Evolutionary conservation across 2,797 vertebrate genomes (phyloP).

Genomic region (Anomalospiza imberbis): DNA sequence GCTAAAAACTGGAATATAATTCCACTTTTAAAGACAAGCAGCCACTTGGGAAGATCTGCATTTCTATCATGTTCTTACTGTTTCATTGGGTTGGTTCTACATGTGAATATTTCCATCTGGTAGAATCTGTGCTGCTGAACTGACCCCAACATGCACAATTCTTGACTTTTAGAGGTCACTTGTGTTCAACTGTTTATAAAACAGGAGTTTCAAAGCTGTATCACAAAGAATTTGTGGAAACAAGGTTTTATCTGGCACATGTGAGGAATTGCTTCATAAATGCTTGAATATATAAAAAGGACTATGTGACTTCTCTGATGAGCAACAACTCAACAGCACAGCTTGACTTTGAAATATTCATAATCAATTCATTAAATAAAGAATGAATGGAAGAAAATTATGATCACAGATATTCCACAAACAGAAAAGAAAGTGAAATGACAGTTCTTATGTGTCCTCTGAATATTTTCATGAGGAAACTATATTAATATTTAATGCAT

Average conservation of each 20-base stretch:
- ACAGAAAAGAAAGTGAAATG: slow-evolving; percentile 42
- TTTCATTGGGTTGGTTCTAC: not conserved
- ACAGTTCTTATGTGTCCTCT: slow-evolving; percentile 43
- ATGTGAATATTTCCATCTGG: fast-evolving
- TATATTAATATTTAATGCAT: slow-evolving; percentile 42
- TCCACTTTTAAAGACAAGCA: not conserved
- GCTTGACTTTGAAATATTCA: slow-evolving; percentile 62
- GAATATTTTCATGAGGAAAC: slow-evolving; percentile 51
- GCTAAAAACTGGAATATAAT: not conserved
- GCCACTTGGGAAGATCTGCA: not conserved
- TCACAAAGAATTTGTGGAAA: not conserved
- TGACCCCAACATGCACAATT: not conserved
- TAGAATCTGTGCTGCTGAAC: not conserved
- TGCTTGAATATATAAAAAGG: slow-evolving; percentile 1
- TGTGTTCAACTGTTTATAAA: not conserved
- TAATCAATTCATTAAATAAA: slow-evolving; percentile 55
- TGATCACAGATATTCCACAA: slow-evolving; percentile 43
- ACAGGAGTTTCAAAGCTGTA: not conserved
- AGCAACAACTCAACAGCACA: slow-evolving; percentile 36
- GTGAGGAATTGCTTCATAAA: slow-evolving; percentile 2
- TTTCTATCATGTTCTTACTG: not conserved
- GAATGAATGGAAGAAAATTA: slow-evolving; percentile 44
- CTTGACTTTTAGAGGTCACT: not conserved
- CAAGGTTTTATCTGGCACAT: not conserved
- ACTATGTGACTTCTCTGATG: slow-evolving; percentile 17